These are phyloP conservation scores for Gerris lacustris DNA, from an alignment of 2,888 invertebrate species.

Conservation along the genomic window DNA sequence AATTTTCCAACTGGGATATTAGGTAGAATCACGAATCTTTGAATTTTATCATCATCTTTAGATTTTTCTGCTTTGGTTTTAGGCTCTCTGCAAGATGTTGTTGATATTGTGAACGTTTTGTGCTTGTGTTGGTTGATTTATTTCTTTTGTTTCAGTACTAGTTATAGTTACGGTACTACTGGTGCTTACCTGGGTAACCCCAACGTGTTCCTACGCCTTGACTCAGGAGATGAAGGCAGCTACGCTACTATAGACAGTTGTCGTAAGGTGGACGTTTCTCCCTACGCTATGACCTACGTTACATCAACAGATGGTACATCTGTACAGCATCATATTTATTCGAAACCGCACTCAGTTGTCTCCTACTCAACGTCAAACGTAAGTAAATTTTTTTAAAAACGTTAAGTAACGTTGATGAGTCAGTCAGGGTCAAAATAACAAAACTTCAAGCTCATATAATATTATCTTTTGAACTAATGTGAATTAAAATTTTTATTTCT, in stretches of 20 bases:
- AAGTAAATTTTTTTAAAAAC: background rate
- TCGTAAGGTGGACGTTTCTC: conserved; percentile 58
- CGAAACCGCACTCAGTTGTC: conserved; percentile 49
- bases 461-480: too few relatives aligned
- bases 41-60: too few relatives aligned
- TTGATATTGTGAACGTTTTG: too few relatives aligned
- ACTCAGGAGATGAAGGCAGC: conserved; percentile 61
- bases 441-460: too few relatives aligned
- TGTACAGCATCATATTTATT: conserved; percentile 39
- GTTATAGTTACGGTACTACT: conserved; percentile 65
- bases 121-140: background rate
- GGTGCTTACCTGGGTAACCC: conserved; percentile 62
- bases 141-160: conserved; percentile 45
- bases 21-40: too few relatives aligned
- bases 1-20: too few relatives aligned
- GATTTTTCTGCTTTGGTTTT: too few relatives aligned
- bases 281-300: conserved; percentile 51
- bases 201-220: conserved; percentile 62
- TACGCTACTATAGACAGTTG: conserved; percentile 74
- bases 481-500: too few relatives aligned
- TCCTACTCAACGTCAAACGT: conserved; percentile 55
- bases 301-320: conserved; percentile 26
- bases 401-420: too few relatives aligned
- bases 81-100: too few relatives aligned
- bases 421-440: too few relatives aligned